phyloP scores from a whole-genome alignment of 2,888 invertebrate genomes.

The Zelleria hepariella region DNA sequence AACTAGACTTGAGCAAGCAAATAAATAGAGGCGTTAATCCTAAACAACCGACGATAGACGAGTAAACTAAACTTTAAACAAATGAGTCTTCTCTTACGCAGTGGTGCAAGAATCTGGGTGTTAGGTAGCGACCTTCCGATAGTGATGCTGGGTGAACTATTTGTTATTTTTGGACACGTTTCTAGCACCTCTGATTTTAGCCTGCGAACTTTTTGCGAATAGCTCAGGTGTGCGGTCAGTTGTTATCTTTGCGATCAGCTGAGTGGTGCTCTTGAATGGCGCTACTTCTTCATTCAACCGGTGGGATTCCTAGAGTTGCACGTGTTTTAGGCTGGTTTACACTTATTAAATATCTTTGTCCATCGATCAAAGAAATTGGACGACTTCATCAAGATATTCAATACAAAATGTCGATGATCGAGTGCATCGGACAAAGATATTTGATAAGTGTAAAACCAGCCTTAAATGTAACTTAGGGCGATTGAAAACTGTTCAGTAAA shows the following conservation, averaged over 20 bases:
- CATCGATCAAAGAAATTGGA: too few relatives aligned
- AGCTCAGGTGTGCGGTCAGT: background rate
- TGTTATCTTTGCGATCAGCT: background rate
- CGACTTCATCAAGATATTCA: too few relatives aligned
- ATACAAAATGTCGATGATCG: too few relatives aligned
- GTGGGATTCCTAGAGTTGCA: too few relatives aligned
- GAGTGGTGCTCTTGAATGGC: background rate
- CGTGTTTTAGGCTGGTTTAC: too few relatives aligned
- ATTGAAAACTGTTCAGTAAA: too few relatives aligned
- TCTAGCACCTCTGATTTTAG: constrained; percentile 45
- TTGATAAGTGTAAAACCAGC: too few relatives aligned
- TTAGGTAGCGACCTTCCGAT: constrained; percentile 24
- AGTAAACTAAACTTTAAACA: constrained; percentile 35
- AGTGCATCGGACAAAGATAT: too few relatives aligned
- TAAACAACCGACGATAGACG: constrained; percentile 61
- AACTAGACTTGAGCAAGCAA: constrained; percentile 10
- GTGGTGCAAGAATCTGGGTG: constrained; percentile 19
- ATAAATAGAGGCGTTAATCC: constrained; percentile 43
- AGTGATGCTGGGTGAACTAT: constrained; percentile 56
- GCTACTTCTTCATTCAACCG: too few relatives aligned
- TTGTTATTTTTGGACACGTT: constrained; percentile 56
- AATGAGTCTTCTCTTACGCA: background rate
- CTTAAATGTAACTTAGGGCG: too few relatives aligned
- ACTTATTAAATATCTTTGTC: too few relatives aligned
- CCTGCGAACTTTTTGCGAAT: background rate